Evolutionary conservation across 1,140 invertebrate species (phyloP).

Genomic region (Anoplolepis gracilipes): DNA sequence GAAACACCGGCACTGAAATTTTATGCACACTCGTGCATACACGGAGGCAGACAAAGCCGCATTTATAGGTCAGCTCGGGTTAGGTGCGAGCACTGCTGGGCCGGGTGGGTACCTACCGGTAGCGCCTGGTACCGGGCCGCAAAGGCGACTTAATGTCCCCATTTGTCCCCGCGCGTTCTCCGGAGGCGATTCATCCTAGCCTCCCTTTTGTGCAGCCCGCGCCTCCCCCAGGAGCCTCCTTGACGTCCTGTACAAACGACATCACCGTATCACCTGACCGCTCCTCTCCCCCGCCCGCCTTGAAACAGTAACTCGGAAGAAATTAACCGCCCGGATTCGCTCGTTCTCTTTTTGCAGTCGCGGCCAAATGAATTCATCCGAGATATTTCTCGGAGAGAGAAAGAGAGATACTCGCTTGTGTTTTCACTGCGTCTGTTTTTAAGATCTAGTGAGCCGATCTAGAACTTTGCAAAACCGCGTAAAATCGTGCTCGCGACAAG

Average conservation of each 20-base stretch:
- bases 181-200: conserved; percentile 78
- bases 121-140: conserved; percentile 70
- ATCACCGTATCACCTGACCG: conserved; percentile 69
- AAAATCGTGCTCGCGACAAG: not conserved
- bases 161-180: conserved; percentile 76
- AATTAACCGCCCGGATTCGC: conserved; percentile 73
- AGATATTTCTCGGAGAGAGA: conserved; percentile 1
- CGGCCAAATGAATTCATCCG: conserved; percentile 63
- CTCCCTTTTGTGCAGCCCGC: conserved; percentile 70
- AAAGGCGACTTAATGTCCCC: conserved; percentile 79
- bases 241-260: conserved; percentile 70
- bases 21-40: conserved; percentile 47
- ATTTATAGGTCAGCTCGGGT: conserved; percentile 33
- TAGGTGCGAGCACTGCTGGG: conserved; percentile 38
- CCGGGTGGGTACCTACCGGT: conserved; percentile 39
- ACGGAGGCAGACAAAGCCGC: not conserved
- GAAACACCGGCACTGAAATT: conserved; percentile 52
- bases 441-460: not conserved
- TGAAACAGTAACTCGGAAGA: conserved; percentile 74
- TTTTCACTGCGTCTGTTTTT: conserved; percentile 16
- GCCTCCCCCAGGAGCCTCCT: not conserved
- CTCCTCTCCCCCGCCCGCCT: conserved; percentile 12
- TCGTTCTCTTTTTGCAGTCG: conserved; percentile 54
- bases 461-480: not conserved
- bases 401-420: conserved; percentile 32